Evolutionary conservation across 2,888 invertebrate species (phyloP), one percentile per base, ranked within the genome.

Genomic region (Gari tellinella): DNA sequence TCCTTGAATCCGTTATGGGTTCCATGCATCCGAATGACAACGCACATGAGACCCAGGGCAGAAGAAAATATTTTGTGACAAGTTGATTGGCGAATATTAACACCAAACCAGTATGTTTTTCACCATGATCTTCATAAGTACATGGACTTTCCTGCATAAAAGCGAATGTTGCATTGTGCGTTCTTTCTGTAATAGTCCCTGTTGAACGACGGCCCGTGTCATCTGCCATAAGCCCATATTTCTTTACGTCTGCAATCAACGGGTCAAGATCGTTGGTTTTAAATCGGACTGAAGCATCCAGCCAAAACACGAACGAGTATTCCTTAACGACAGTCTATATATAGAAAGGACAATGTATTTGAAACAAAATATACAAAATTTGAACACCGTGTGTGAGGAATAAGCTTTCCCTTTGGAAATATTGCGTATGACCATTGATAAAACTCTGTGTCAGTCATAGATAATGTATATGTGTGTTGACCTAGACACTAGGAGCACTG

Each of bases 11-110:
- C 25, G 40, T 38, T 15, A 61, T 56, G 1, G 78, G 72, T 19
- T 73, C 66, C 63, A 78, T 46, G 61, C 78, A 78, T 15, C 73
- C 78, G 3, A 53, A n/a, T 17, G 51, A 49, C 21, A 78, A 69
- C 17, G 78, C 78, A 73, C 78, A 78, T 2, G 73, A 69, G 7
- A 78, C 66, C 78, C 78, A 78, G 0, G 78, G 78, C 14, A 57
- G 51, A 53, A 78, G 41, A 37, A 78, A 63, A 52, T 66, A 62
- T 17, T 73, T 53, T 26, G 40, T 49, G 7, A 78, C 67, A 46
- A 73, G 69, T n/a, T 58, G 56, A 52, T 51, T 64, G 10, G 45
- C 69, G 52, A 58, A 70, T n/a, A 78, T 49, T 1, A 70, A 48
- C 0, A 73, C 63, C 46, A 69, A 66, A 31, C 65, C 66, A 37